Base-by-base conservation (phyloP, 2,113 vertebrate genomes). In the Lepisosteus oculatus region DNA sequence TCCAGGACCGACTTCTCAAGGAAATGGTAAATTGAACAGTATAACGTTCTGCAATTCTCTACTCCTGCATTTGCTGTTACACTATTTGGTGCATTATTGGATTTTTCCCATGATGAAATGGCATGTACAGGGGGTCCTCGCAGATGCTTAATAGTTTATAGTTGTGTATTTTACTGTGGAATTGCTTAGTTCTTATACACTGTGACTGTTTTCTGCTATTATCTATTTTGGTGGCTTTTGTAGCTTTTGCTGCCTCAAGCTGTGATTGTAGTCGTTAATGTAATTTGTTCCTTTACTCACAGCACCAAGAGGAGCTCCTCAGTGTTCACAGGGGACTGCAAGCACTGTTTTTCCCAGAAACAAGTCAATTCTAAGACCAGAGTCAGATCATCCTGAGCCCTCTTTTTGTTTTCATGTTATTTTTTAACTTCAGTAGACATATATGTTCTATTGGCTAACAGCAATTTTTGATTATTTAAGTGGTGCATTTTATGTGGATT, bases 221-320 rank as follows among this genome's bases (percentile, higher is more conserved):
- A 55, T 42, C 17, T 11, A 29, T 55, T 45, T 9, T 64, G 44
- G 4, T 64, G 3, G 4, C 45, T 13, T 43, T 41, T 8, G 7
- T 71, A 9, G 68, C n/a, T 69, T 71, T 74, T n/a, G 68, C 61
- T 79, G 43, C 80, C 29, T 59, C 11, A 11, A 17, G 42, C 6
- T 56, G 9, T 55, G 17, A 47, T n/a, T n/a, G 13, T 13, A 67
- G 14, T 59, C 61, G 41, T 12, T 9, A 65, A 65, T 68, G 47
- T 15, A 43, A 63, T 51, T 69, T 72, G 17, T 4, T 59, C 15
- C 73, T 69, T 44, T 43, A 81, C 41, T 72, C 67, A 6, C 3
- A 93, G 92, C 90, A 86, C 67, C 83, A 88, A n/a, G 85, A 84
- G 43, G 88, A 90, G 72, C 59, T 92, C 14, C 75, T 81, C 67